These are phyloP conservation scores for Aplocera efformata DNA, from an alignment of 2,888 invertebrate species.

Conservation along the genomic window DNA sequence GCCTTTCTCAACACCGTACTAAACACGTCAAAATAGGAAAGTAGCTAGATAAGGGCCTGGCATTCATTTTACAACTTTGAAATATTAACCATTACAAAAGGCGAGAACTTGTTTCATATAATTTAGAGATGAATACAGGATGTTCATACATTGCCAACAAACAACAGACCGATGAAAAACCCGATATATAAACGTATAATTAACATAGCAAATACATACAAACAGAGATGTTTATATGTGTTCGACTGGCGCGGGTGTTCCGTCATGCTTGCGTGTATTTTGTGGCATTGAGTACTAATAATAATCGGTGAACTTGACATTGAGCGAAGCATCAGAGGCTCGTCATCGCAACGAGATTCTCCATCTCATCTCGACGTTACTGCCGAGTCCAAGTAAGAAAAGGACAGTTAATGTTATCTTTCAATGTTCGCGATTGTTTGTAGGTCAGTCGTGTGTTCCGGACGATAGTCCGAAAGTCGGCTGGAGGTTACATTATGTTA, in stretches of 20 bases:
- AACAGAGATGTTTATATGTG: slow-evolving; percentile 20
- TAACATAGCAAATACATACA: no score
- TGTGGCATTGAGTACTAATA: slow-evolving; percentile 79
- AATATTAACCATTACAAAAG: no score
- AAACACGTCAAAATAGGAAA: no score
- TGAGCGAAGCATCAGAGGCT: slow-evolving; percentile 67
- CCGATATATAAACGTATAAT: no score
- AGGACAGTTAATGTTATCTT: slow-evolving; percentile 63
- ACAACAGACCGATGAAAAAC: no score
- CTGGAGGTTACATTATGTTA: slow-evolving; percentile 75
- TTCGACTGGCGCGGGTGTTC: slow-evolving; percentile 49
- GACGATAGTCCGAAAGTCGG: slow-evolving; percentile 78
- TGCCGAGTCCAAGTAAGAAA: slow-evolving; percentile 45
- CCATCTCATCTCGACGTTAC: slow-evolving; percentile 59
- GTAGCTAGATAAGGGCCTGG: no score
- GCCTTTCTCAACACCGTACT: no score
- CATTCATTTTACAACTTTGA: no score
- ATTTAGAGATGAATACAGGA: no score
- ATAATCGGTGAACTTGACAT: slow-evolving; percentile 81
- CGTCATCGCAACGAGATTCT: slow-evolving; percentile 70
- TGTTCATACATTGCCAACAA: no score
- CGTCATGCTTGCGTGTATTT: slow-evolving; percentile 70
- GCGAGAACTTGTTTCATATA: no score
- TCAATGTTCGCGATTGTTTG: slow-evolving; percentile 69
- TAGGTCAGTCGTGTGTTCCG: slow-evolving; percentile 80